Evolutionary conservation across 2,888 invertebrate genomes (phyloP), one percentile per base, ranked within the genome.

Genomic region (Argyresthia goedartella): DNA sequence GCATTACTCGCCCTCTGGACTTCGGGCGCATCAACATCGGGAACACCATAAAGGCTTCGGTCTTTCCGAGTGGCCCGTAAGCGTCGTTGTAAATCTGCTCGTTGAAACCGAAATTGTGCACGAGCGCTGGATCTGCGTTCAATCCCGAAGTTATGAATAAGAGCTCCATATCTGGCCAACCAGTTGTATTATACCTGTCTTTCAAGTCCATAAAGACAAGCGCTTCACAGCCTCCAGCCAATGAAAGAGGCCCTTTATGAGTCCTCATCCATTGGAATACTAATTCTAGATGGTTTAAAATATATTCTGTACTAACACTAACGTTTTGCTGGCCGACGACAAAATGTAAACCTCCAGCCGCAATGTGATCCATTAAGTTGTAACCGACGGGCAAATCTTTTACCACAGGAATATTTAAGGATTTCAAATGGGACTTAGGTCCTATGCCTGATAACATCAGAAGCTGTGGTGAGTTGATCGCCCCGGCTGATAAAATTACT

Each of bases 401-500:
- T 0, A 90, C 60, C 0, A 89, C 78, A 1, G 87, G 74, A 42
- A 91, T 90, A 44, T 86, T 85, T 54, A 89, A 65, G 1, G 87
- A 73, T 54, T 85, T 76, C 49, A 93, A 76, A 63, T 92, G 89
- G 35, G 84, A 74, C 54, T 71, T 85, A 0, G 92, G 92, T 1
- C 93, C 93, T 8, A 95, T 88, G 4, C 95, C 95, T 2, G 94
- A 94, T 13, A 95, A 71, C 92, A 95, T 91, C 14, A 96, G 76
- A 7, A 95, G 67, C 68, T 95, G 93, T 0, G 95, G 93, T 7
- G 93, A 89, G 73, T 93, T 92, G 36, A 95, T 89, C 4, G 94
- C 89, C 6, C 94, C 95, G 0, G 92, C 93, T 43, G 91, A 89
- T 41, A 95, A 58, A 53, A 95, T 92, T 0, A 95, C 90, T 75